phyloP scores from a whole-genome alignment of 2,113 vertebrate species.

The Aphyosemion australe region DNA sequence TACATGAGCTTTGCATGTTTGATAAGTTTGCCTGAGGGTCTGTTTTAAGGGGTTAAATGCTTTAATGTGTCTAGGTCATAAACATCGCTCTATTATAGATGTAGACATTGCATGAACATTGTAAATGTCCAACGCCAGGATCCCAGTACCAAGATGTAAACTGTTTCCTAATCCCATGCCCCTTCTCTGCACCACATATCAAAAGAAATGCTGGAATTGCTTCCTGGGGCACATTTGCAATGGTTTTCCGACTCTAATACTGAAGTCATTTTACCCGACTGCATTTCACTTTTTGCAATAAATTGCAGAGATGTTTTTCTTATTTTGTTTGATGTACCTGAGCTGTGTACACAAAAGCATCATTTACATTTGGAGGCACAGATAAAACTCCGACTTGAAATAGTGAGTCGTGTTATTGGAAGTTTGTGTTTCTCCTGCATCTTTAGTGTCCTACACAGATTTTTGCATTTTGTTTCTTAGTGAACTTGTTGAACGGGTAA shows the following conservation, averaged over 20 bases:
- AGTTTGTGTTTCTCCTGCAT: constrained; percentile 7
- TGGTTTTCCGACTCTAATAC: constrained; percentile 58
- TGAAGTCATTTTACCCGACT: constrained; percentile 53
- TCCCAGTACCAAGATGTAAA: no score
- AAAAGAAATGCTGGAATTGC: constrained; percentile 65
- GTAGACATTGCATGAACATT: constrained; percentile 54
- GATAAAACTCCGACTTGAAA: constrained; percentile 37
- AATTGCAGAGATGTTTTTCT: constrained; percentile 41
- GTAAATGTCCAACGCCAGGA: constrained; percentile 38
- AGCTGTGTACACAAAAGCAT: constrained; percentile 21
- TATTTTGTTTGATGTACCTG: constrained; percentile 53
- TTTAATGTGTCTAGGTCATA: constrained; percentile 37
- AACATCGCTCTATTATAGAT: constrained; percentile 61
- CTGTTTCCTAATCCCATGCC: constrained; percentile 55
- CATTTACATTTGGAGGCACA: constrained; percentile 29
- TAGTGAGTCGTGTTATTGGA: constrained; percentile 28
- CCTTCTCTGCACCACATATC: constrained; percentile 44
- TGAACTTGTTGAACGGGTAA: constrained; percentile 12
- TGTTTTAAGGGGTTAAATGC: constrained; percentile 18
- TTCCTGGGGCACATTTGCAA: constrained; percentile 63
- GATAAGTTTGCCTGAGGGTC: background rate
- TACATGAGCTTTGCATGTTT: no score
- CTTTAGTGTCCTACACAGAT: background rate
- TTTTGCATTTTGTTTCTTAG: background rate
- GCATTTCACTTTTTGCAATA: constrained; percentile 40